A percentile compares a stretch with the other conserved stretches of the same genome.
phyloP scores from a whole-genome alignment of 2,797 vertebrate genomes.

The Pangasius djambal region DNA sequence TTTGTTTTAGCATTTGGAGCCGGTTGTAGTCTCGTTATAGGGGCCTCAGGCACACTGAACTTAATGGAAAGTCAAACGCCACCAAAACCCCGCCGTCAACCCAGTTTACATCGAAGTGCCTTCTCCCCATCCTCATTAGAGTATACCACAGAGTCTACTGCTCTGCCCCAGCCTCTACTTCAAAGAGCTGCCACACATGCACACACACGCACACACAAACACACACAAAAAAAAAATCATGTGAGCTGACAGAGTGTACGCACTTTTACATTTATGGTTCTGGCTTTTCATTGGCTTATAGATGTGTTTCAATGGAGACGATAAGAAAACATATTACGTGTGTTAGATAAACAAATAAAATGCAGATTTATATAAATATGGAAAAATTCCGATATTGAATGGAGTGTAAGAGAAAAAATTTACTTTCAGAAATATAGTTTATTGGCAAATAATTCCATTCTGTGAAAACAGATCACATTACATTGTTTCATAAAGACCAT shows the following conservation, averaged over 20 bases:
- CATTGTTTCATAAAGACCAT: not conserved
- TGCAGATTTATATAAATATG: conserved; percentile 11
- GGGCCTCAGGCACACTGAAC: conserved; percentile 71
- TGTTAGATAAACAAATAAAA: not conserved
- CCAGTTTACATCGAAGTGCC: conserved; percentile 50
- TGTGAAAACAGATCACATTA: not conserved
- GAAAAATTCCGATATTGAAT: conserved; percentile 22
- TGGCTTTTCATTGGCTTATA: conserved; percentile 29
- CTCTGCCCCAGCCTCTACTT: conserved; percentile 46
- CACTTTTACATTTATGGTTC: conserved; percentile 26
- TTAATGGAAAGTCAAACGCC: conserved; percentile 74
- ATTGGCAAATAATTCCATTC: conserved; percentile 20
- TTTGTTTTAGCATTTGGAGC: conserved; percentile 62
- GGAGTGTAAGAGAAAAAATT: conserved; percentile 6
- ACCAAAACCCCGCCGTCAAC: conserved; percentile 64
- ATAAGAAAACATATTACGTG: conserved; percentile 34
- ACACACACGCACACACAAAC: conserved; percentile 6
- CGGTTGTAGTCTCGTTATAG: conserved; percentile 67
- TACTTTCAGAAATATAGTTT: conserved; percentile 17
- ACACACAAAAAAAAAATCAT: conserved; percentile 2
- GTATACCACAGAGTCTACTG: conserved; percentile 50
- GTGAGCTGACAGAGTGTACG: conserved; percentile 27
- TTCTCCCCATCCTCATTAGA: conserved; percentile 57
- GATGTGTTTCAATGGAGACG: conserved; percentile 18
- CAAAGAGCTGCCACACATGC: conserved; percentile 44